A percentile compares a stretch with the other conserved stretches of the same genome.
phyloP scores from a whole-genome alignment of 2,888 invertebrate genomes.

The Ennomos quercinarius region DNA sequence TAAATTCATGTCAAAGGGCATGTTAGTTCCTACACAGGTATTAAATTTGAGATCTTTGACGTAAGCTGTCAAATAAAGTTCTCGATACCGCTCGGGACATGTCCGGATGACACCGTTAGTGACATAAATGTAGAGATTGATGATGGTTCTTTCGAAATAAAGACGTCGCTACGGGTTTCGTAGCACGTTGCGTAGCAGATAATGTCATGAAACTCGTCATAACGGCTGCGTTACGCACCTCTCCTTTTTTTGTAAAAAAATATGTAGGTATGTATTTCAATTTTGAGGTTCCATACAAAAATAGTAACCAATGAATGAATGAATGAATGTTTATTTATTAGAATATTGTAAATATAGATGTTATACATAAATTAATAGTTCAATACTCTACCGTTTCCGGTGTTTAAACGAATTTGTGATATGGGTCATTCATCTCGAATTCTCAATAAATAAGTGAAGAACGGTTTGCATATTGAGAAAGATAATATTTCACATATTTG shows the following conservation, averaged over 20 bases:
- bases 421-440: no score
- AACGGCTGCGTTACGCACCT: not conserved
- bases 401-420: no score
- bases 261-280: no score
- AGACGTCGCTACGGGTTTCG: not conserved
- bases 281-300: no score
- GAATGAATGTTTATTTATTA: no score
- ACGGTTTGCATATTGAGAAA: not conserved
- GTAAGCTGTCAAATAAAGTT: conserved; percentile 19
- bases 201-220: not conserved
- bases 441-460: not conserved
- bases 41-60: conserved; percentile 21
- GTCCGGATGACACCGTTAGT: not conserved
- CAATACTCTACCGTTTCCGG: no score
- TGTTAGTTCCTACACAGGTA: conserved; percentile 18
- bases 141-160: not conserved
- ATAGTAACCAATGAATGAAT: no score
- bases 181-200: conserved; percentile 2
- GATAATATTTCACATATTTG: conserved; percentile 6
- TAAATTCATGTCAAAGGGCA: conserved; percentile 33
- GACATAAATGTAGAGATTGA: not conserved
- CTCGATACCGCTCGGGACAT: not conserved
- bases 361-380: no score
- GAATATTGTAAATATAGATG: no score
- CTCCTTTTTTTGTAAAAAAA: no score